Conservation (phyloP, 2,888 invertebrate species). For the Archaeoteleia sp. region DNA sequence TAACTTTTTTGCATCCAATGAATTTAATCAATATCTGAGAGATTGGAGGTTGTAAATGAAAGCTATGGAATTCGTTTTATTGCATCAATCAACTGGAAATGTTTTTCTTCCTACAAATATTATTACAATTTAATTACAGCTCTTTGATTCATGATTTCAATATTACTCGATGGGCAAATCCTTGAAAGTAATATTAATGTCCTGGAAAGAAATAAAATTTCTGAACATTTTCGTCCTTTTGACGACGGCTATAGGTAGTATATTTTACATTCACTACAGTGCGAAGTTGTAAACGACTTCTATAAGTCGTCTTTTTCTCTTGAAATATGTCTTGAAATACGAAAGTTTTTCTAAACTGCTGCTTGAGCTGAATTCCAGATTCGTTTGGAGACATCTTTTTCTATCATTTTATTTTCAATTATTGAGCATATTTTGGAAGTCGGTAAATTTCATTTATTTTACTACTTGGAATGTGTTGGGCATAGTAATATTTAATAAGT, state of each 20-base stretch:
- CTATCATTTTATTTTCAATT: too few relatives aligned
- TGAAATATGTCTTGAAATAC: conserved; percentile 25
- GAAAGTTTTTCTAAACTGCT: conserved; percentile 26
- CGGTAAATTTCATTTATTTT: too few relatives aligned
- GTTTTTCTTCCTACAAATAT: too few relatives aligned
- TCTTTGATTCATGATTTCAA: too few relatives aligned
- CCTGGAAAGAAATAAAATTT: background rate
- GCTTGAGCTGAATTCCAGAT: conserved; percentile 21
- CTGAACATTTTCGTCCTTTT: conserved; percentile 28
- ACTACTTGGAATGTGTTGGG: too few relatives aligned
- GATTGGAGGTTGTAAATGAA: too few relatives aligned
- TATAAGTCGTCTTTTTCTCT: conserved; percentile 18
- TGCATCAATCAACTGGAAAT: too few relatives aligned
- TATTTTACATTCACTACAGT: conserved; percentile 26
- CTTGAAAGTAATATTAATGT: conserved; percentile 2
- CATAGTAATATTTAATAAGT: too few relatives aligned
- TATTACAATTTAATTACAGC: conserved; percentile 7
- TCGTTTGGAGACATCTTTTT: background rate
- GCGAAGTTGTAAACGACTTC: conserved; percentile 29
- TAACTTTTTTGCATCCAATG: too few relatives aligned
- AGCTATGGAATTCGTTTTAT: too few relatives aligned
- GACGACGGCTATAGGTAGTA: conserved; percentile 12
- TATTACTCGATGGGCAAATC: conserved; percentile 2
- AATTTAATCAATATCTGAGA: too few relatives aligned
- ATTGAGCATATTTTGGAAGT: too few relatives aligned